Evolutionary conservation across 2,888 invertebrate species (phyloP).

Genomic region (Orthosia gothica): DNA sequence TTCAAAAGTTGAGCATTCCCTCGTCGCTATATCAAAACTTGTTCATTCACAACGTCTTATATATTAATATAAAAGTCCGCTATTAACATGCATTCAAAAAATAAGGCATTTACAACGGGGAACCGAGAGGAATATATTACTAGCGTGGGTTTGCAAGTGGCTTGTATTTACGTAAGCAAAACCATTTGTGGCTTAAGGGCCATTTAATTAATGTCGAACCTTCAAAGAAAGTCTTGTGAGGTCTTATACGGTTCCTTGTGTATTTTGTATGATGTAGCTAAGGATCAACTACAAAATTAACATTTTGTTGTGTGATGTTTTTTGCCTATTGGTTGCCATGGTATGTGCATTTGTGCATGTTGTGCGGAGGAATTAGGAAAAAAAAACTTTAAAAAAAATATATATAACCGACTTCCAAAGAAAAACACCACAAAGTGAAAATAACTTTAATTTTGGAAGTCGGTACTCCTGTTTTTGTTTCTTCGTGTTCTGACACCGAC

Average conservation of each 20-base stretch:
- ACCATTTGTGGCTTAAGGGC: constrained; percentile 61
- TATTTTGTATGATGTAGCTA: constrained; percentile 43
- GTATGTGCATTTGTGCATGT: not conserved
- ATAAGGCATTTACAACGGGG: constrained; percentile 38
- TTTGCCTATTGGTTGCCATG: not conserved
- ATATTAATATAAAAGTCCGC: constrained; percentile 53
- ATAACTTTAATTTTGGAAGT: too few species aligned
- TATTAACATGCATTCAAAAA: constrained; percentile 63
- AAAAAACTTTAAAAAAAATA: too few species aligned
- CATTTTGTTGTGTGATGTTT: not conserved
- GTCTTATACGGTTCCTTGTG: constrained; percentile 65
- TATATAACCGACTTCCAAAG: too few species aligned
- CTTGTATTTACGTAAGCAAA: constrained; percentile 48
- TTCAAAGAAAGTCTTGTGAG: constrained; percentile 68
- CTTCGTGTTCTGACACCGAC: too few species aligned
- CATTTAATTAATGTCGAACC: constrained; percentile 75
- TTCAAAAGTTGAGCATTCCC: constrained; percentile 46
- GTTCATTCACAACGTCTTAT: constrained; percentile 51
- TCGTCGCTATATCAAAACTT: constrained; percentile 42
- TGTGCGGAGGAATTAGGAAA: not conserved
- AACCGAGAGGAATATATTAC: constrained; percentile 34
- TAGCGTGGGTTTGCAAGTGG: constrained; percentile 47
- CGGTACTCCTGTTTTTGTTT: too few species aligned
- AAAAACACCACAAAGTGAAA: too few species aligned
- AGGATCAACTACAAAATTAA: not conserved